Evolutionary conservation across 2,797 vertebrate species (phyloP), one percentile per base, ranked within the genome.

Genomic region (Galago senegalensis): DNA sequence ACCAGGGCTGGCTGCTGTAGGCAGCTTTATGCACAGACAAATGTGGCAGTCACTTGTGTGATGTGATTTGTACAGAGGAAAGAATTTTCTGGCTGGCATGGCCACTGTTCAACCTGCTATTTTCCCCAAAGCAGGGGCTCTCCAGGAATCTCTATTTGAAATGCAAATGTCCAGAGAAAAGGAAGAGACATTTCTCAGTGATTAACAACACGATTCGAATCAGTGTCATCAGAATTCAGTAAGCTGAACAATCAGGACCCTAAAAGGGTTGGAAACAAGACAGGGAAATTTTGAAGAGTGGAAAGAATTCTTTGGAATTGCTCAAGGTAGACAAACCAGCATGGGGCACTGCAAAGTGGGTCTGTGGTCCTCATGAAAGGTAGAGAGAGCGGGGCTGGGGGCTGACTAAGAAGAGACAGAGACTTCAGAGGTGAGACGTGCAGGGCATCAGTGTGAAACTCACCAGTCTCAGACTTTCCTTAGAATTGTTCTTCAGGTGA

Each of bases 121-220:
- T 87, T 89, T 20, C 18, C 40, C 80, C 80, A 91, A 92, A 96
- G 49, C 56, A 83, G 70, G 27, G 16, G 84, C 58, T 85, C 67
- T 85, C 25, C 56, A 87, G 56, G 88, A 95, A 87, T 73, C 43
- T 20, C 67, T 80, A 43, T 95, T 94, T 94, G 77, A 96, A 95
- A 90, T 94, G 77, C 77, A 96, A 75, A 77, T 56, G n/a, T 43
- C 12, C n/a, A 61, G 46, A 76, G 29, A 94, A 91, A 96, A 46
- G 61, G 9, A 85, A 37, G 67, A 56, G n/a, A 34, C 58, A 25
- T 65, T 76, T 69, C 86, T 86, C 63, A 90, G 93, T 85, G 87
- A 89, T 95, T 88, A 91, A 93, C 14, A 80, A 34, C 21, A 34
- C 56, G 34, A 69, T 94, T 46, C 94, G 76, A 96, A 87, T 89